phyloP scores from a whole-genome alignment of 2,888 invertebrate genomes.

The Crocallis elinguaria region DNA sequence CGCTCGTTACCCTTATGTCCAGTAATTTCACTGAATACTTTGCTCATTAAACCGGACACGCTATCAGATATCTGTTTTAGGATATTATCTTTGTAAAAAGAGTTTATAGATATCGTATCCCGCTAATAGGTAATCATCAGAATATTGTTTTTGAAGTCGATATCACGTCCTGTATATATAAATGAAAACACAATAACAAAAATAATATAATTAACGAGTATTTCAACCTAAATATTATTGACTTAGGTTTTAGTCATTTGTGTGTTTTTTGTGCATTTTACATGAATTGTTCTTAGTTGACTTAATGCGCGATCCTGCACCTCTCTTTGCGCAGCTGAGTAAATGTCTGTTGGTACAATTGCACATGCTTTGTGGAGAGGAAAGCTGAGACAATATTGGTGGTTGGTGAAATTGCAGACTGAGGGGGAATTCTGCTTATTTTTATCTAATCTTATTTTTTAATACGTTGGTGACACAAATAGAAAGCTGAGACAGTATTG shows the following conservation, averaged over 20 bases:
- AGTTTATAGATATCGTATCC: no score
- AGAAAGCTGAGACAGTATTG: no score
- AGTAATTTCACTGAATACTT: no score
- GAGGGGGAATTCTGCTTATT: background rate
- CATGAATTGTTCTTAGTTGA: slow-evolving; percentile 4
- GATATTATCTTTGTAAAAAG: no score
- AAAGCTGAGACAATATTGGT: slow-evolving; percentile 9
- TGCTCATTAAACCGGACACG: no score
- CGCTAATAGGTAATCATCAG: no score
- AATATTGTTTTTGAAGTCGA: no score
- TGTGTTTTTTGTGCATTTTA: slow-evolving; percentile 6
- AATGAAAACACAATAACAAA: slow-evolving; percentile 10
- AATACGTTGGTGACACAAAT: no score
- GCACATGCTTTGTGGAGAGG: slow-evolving; percentile 1
- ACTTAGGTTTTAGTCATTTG: slow-evolving; percentile 17
- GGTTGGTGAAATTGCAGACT: background rate
- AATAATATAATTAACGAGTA: slow-evolving; percentile 1
- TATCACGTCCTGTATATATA: no score
- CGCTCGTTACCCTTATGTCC: no score
- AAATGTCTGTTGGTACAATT: slow-evolving; percentile 18
- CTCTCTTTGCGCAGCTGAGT: slow-evolving; percentile 9
- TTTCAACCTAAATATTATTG: slow-evolving; percentile 16
- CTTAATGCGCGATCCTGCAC: slow-evolving; percentile 3
- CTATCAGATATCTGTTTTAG: no score
- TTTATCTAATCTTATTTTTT: no score